Conservation (phyloP, 1,140 invertebrate genomes). For the Copidosoma floridanum region DNA sequence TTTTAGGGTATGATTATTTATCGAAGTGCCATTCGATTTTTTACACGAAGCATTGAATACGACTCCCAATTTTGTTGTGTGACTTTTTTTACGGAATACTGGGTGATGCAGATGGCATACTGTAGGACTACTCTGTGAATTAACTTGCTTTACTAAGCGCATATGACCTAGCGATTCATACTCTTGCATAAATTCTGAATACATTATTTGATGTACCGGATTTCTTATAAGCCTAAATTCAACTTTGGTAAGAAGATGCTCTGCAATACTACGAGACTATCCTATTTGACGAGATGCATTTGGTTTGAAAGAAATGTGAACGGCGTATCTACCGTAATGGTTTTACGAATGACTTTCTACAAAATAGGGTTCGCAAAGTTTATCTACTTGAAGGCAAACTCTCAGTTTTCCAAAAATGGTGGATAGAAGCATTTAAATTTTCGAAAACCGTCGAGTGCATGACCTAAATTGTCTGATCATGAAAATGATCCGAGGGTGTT, state of each 20-base stretch:
- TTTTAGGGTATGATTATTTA: not conserved
- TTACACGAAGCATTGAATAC: not conserved
- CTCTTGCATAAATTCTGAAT: too few species aligned
- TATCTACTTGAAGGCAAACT: not conserved
- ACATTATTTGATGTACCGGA: not conserved
- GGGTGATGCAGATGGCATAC: not conserved
- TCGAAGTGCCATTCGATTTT: not conserved
- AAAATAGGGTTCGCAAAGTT: slow-evolving; percentile 3
- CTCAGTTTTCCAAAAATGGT: slow-evolving; percentile 16
- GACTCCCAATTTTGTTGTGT: not conserved
- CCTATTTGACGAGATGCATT: not conserved
- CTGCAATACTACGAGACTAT: not conserved
- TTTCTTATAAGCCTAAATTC: too few species aligned
- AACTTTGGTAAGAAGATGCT: too few species aligned
- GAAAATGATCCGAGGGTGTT: too few species aligned
- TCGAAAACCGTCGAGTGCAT: too few species aligned
- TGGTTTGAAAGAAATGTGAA: not conserved
- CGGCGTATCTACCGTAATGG: not conserved
- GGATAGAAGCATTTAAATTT: not conserved
- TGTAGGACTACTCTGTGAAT: not conserved
- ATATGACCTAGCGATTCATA: too few species aligned
- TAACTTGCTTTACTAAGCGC: not conserved
- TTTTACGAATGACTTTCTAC: not conserved
- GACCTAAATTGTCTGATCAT: too few species aligned
- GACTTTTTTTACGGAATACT: not conserved